Evolutionary conservation across 2,888 invertebrate genomes (phyloP).

Genomic region (Sabatieria punctata): DNA sequence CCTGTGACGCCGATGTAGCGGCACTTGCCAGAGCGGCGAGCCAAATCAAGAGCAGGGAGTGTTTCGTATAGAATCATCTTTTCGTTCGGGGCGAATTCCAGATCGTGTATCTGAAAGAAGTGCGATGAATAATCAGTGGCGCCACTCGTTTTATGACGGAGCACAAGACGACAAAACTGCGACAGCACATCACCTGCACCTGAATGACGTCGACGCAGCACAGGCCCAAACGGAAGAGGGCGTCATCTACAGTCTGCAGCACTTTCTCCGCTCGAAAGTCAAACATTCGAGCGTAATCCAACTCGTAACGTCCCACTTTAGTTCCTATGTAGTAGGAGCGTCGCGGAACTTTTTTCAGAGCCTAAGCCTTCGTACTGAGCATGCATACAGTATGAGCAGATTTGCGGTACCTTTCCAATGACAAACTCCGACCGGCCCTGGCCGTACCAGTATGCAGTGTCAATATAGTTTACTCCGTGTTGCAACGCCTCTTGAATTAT

Average conservation of each 20-base stretch:
- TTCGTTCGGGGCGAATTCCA: constrained; percentile 61
- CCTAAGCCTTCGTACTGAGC: constrained; percentile 31
- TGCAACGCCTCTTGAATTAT: constrained; percentile 54
- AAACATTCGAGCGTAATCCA: constrained; percentile 54
- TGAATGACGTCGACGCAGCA: constrained; percentile 75
- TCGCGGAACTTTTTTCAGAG: constrained; percentile 58
- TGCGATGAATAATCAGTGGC: no score
- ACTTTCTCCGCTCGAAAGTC: constrained; percentile 63
- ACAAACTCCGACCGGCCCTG: constrained; percentile 63
- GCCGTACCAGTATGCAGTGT: constrained; percentile 83
- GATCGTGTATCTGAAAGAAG: constrained; percentile 86
- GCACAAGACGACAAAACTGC: not conserved
- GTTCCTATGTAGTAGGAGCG: constrained; percentile 70
- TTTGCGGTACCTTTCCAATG: constrained; percentile 57
- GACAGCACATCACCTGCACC: no score
- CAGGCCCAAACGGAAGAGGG: constrained; percentile 52
- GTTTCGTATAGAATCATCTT: constrained; percentile 65
- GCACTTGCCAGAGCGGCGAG: constrained; percentile 50
- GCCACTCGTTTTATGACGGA: not conserved
- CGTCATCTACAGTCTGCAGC: constrained; percentile 53
- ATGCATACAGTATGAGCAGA: not conserved
- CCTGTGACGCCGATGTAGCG: constrained; percentile 63
- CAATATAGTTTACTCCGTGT: constrained; percentile 71
- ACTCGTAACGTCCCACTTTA: constrained; percentile 67
- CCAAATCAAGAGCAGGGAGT: constrained; percentile 56